These are phyloP conservation scores for Archips xylosteana DNA, from an alignment of 2,888 invertebrate genomes.

Conservation along the genomic window DNA sequence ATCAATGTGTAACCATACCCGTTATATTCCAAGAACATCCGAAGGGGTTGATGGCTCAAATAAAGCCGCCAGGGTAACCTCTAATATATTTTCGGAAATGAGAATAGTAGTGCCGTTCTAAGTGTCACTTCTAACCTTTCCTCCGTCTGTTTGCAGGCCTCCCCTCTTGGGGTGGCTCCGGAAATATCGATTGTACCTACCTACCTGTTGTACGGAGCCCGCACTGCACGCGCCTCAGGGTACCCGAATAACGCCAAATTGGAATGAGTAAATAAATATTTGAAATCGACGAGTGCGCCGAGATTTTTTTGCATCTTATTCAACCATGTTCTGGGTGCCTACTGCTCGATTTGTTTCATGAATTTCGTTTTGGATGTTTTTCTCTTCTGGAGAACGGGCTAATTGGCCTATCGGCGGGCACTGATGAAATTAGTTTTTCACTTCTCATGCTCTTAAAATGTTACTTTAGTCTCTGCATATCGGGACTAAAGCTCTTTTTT, in stretches of 20 bases:
- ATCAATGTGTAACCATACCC: slow-evolving; percentile 11
- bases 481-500: too few species aligned
- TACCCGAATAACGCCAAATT: slow-evolving; percentile 34
- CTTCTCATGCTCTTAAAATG: too few species aligned
- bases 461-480: too few species aligned
- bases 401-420: too few species aligned
- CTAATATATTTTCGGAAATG: slow-evolving; percentile 43
- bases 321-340: background rate
- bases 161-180: slow-evolving; percentile 55
- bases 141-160: slow-evolving; percentile 56
- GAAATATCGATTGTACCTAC: slow-evolving; percentile 70
- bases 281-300: background rate
- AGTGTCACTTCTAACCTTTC: slow-evolving; percentile 63
- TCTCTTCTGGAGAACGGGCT: background rate
- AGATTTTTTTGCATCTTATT: slow-evolving; percentile 15
- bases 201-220: slow-evolving; percentile 59
- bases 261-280: slow-evolving; percentile 30
- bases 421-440: too few species aligned
- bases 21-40: slow-evolving; percentile 23
- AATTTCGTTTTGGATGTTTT: background rate
- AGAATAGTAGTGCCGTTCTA: slow-evolving; percentile 44
- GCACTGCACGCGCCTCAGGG: slow-evolving; percentile 33
- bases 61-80: slow-evolving; percentile 34
- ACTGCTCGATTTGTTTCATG: background rate
- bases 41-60: slow-evolving; percentile 34